Percentiles rank a stretch among this genome's conserved stretches.
These are phyloP conservation scores for Epizoanthus ramosus DNA, from an alignment of 92 coral and sea anemone genomes.

Conservation along the genomic window DNA sequence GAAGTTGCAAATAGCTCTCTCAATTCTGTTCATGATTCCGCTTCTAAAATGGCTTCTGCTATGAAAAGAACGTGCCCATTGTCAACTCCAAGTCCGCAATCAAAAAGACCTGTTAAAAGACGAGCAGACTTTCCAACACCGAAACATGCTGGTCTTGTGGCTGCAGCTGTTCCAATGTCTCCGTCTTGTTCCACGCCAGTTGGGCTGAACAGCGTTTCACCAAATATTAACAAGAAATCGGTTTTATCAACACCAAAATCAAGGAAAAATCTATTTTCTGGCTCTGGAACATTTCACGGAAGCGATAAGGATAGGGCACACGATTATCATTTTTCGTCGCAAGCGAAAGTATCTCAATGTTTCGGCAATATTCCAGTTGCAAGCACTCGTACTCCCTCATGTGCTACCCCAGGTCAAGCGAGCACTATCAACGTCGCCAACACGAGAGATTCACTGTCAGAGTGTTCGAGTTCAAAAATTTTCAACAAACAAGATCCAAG, in stretches of 20 bases:
- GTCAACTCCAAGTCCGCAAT: conserved; percentile 47
- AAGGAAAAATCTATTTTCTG: conserved; percentile 6
- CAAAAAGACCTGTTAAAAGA: conserved; percentile 44
- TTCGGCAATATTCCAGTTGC: not conserved
- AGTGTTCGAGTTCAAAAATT: conserved; percentile 14
- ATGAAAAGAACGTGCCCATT: conserved; percentile 38
- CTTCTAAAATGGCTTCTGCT: conserved; percentile 24
- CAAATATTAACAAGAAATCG: not conserved
- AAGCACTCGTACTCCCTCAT: conserved; percentile 27
- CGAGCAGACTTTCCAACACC: conserved; percentile 47
- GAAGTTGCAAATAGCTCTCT: not conserved
- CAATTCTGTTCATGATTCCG: conserved; percentile 2
- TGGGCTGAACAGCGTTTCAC: not conserved
- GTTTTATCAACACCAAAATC: conserved; percentile 4
- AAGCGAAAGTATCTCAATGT: not conserved
- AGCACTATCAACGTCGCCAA: not conserved
- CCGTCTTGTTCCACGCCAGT: conserved; percentile 23
- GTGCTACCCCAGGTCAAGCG: conserved; percentile 28
- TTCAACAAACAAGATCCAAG: conserved; percentile 12
- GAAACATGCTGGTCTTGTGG: conserved; percentile 1
- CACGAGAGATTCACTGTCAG: conserved; percentile 7
- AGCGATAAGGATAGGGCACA: not conserved
- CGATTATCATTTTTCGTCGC: not conserved
- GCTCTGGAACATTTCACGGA: conserved; percentile 1
- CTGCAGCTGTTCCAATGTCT: conserved; percentile 8